A percentile compares a stretch with the other conserved stretches of the same genome.
Conservation (phyloP, 2,888 invertebrate species). For the Polydrusus cervinus region DNA sequence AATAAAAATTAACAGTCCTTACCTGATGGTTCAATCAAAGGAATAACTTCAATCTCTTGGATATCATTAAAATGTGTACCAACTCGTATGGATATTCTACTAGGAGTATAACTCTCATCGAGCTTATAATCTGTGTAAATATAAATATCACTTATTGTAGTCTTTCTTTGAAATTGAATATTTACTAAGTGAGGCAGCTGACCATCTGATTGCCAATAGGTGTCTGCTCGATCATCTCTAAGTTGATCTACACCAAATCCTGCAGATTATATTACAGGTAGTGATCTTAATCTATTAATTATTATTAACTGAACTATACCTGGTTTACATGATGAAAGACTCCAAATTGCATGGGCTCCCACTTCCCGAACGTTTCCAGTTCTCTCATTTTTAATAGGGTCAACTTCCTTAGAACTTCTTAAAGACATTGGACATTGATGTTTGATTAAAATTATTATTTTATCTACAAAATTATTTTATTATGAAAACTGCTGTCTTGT, state of each 20-base stretch:
- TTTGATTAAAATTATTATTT: not conserved
- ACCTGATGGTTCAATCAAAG: slow-evolving; percentile 93
- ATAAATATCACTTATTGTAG: slow-evolving; percentile 94
- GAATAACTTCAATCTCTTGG: slow-evolving; percentile 95
- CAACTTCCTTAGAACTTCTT: slow-evolving; percentile 60
- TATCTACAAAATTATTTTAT: not conserved
- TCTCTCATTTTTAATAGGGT: slow-evolving; percentile 67
- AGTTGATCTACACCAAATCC: slow-evolving; percentile 99
- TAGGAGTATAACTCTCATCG: slow-evolving; percentile 99
- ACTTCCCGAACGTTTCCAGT: slow-evolving; percentile 69
- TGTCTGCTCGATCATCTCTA: slow-evolving; percentile 95
- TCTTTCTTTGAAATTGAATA: slow-evolving; percentile 96
- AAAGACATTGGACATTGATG: slow-evolving; percentile 57
- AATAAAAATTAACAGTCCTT: slow-evolving; percentile 43
- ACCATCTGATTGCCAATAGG: slow-evolving; percentile 99
- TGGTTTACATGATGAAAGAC: slow-evolving; percentile 98
- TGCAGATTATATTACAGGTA: slow-evolving; percentile 63
- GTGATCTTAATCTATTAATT: not conserved
- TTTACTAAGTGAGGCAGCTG: slow-evolving; percentile 98
- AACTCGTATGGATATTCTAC: slow-evolving; percentile 92
- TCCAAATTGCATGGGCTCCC: slow-evolving; percentile 87
- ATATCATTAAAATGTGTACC: slow-evolving; percentile 98
- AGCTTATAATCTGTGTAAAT: slow-evolving; percentile 98
- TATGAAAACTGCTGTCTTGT: not conserved
- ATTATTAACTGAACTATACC: slow-evolving; percentile 73